Percentiles rank a stretch among this genome's conserved stretches.
Evolutionary conservation across 2,797 vertebrate genomes (phyloP).

Genomic region (Onychomys leucogaster): DNA sequence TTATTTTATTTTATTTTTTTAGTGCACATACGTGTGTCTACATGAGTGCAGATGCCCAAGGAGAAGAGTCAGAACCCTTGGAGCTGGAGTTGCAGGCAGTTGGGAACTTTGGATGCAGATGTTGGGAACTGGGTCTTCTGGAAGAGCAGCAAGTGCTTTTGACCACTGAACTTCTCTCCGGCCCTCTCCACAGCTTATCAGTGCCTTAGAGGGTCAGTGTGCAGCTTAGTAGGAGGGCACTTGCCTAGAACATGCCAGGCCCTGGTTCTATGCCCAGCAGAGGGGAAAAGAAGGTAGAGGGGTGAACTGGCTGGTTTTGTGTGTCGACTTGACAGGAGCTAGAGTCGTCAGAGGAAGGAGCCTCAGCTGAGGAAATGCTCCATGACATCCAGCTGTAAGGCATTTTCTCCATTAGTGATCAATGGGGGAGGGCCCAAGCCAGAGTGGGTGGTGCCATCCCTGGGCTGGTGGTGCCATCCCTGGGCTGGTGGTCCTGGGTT

Average conservation of each 20-base stretch:
- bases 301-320: not conserved
- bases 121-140: not conserved
- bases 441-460: not conserved
- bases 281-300: not conserved
- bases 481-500: not conserved
- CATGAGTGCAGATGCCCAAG: not conserved
- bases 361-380: not conserved
- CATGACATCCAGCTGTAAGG: not conserved
- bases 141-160: not conserved
- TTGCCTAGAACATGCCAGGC: no score
- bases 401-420: not conserved
- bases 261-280: not conserved
- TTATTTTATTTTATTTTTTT: not conserved
- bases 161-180: not conserved
- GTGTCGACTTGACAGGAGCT: not conserved
- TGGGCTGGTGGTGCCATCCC: not conserved
- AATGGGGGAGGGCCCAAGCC: not conserved
- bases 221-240: no score
- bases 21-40: not conserved
- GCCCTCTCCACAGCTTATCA: no score
- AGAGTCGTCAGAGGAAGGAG: not conserved
- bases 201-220: not conserved
- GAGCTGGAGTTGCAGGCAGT: not conserved
- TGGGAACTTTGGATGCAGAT: not conserved
- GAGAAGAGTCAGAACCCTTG: not conserved